These are phyloP conservation scores for Mactra quadrangularis DNA, from an alignment of 1,140 invertebrate species.

Conservation along the genomic window DNA sequence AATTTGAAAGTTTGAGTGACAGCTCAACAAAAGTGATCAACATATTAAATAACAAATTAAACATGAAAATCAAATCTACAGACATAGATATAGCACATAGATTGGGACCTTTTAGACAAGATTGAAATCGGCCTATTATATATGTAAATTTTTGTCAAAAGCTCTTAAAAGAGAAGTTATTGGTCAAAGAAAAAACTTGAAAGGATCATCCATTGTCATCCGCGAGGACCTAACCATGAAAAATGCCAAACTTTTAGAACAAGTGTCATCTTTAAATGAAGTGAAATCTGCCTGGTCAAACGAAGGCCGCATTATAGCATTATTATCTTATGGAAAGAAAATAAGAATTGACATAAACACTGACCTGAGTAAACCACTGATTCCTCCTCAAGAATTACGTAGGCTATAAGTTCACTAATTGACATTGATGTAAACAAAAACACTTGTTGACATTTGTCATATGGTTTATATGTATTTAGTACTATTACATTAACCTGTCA, in stretches of 20 bases:
- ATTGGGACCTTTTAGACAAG: not conserved
- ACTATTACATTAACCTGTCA: too few species aligned
- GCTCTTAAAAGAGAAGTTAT: not conserved
- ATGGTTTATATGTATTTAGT: too few species aligned
- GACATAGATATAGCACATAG: conserved; percentile 17
- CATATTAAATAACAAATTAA: not conserved
- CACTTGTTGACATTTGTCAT: too few species aligned
- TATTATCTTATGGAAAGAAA: not conserved
- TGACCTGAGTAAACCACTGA: too few species aligned
- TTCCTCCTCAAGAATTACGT: too few species aligned
- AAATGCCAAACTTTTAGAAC: conserved; percentile 24
- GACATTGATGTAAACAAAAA: too few species aligned
- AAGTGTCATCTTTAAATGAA: not conserved
- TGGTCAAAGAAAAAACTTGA: not conserved
- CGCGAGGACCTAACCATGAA: not conserved
- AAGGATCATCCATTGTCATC: not conserved
- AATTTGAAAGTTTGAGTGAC: not conserved
- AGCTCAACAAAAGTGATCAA: not conserved
- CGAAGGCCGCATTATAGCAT: conserved; percentile 17
- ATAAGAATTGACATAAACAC: not conserved
- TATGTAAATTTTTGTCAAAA: not conserved
- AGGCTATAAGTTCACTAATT: too few species aligned
- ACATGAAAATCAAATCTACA: not conserved
- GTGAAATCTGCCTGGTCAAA: not conserved
- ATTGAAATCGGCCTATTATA: conserved; percentile 5